These are phyloP conservation scores for Brotula barbata DNA, from an alignment of 2,797 vertebrate species.

Conservation along the genomic window DNA sequence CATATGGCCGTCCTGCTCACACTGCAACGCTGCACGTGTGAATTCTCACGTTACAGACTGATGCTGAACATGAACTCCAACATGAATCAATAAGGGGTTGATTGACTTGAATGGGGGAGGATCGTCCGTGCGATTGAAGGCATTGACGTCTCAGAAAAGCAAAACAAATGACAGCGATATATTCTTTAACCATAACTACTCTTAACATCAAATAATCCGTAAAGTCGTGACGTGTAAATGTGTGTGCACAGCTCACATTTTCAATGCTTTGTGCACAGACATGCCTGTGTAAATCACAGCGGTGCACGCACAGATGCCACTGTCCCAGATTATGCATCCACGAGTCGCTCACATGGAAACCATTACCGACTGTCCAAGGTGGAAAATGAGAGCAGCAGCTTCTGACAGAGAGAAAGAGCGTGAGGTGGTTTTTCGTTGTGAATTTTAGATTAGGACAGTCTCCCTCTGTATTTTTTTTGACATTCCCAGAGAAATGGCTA, in stretches of 20 bases:
- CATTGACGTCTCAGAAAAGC: conserved; percentile 32
- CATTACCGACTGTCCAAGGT: conserved; percentile 25
- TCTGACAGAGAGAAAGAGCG: conserved; percentile 37
- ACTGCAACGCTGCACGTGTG: conserved; percentile 7
- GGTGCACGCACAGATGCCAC: not conserved
- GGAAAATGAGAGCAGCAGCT: conserved; percentile 9
- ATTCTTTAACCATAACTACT: no score
- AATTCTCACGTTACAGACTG: conserved; percentile 1
- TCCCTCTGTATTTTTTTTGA: no score
- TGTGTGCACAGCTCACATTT: no score
- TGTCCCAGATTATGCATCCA: not conserved
- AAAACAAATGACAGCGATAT: no score
- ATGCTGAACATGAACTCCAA: conserved; percentile 2
- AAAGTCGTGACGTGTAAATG: no score
- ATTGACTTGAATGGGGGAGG: conserved; percentile 32
- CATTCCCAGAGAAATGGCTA: no score
- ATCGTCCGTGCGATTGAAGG: conserved; percentile 9
- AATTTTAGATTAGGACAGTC: conserved; percentile 50
- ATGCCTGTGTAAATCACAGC: no score
- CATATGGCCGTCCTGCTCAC: not conserved
- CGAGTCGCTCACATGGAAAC: conserved; percentile 59
- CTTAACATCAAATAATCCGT: no score
- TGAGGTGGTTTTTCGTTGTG: conserved; percentile 32
- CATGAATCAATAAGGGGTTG: conserved; percentile 22
- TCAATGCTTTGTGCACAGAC: not conserved